phyloP scores from a whole-genome alignment of 1,140 invertebrate genomes.

The Lerema accius region DNA sequence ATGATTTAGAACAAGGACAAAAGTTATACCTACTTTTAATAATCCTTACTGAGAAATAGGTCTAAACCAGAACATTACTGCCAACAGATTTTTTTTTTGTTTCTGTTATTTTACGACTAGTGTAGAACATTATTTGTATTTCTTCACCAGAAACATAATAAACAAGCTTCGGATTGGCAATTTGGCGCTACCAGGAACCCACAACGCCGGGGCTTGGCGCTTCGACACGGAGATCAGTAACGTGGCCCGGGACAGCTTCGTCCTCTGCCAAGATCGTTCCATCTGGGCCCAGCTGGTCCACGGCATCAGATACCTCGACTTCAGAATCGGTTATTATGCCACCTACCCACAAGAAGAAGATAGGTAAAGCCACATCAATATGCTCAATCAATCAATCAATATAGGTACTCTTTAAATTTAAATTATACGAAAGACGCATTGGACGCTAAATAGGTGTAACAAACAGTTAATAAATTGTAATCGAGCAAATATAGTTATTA shows the following conservation, averaged over 20 bases:
- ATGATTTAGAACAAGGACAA: too few relatives aligned
- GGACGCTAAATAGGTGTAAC: too few relatives aligned
- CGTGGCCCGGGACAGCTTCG: slow-evolving; percentile 63
- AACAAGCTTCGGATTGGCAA: slow-evolving; percentile 70
- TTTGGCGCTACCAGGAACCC: slow-evolving; percentile 67
- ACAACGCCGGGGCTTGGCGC: slow-evolving; percentile 77
- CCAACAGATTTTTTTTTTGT: too few relatives aligned
- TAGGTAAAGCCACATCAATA: slow-evolving; percentile 52
- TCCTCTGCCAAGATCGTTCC: slow-evolving; percentile 87
- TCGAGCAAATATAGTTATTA: too few relatives aligned
- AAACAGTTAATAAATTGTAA: too few relatives aligned
- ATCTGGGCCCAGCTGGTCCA: slow-evolving; percentile 91
- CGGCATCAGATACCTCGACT: slow-evolving; percentile 91
- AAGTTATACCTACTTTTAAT: too few relatives aligned
- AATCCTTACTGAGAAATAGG: too few relatives aligned
- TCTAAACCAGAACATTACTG: too few relatives aligned
- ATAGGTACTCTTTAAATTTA: too few relatives aligned
- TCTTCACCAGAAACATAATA: slow-evolving; percentile 56
- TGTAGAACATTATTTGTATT: neutral
- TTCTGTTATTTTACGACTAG: slow-evolving; percentile 31
- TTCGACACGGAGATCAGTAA: slow-evolving; percentile 69
- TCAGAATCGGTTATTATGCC: slow-evolving; percentile 83
- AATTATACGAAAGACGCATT: slow-evolving; percentile 4
- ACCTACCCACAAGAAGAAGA: slow-evolving; percentile 61
- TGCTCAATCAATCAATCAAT: too few relatives aligned